Evolutionary conservation across 2,888 invertebrate genomes (phyloP).

Genomic region (Drosophila picticornis): DNA sequence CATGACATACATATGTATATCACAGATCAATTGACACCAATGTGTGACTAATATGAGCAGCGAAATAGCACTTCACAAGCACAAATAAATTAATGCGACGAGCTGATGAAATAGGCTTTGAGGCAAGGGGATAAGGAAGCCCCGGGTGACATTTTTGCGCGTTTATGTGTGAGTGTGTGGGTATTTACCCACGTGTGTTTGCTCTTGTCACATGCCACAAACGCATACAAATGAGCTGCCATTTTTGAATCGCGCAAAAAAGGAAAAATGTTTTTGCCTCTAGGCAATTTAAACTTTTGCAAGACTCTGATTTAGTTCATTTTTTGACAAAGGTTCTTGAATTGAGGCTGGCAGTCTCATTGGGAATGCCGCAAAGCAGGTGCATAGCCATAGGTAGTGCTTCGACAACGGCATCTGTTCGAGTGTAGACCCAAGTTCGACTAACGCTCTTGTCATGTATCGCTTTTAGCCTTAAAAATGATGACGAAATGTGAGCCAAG

Average conservation of each 20-base stretch:
- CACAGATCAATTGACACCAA: neutral
- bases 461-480: constrained; percentile 24
- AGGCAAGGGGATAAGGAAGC: neutral
- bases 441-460: neutral
- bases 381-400: neutral
- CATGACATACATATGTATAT: neutral
- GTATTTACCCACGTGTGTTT: constrained; percentile 14
- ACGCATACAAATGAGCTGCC: constrained; percentile 66
- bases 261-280: constrained; percentile 15
- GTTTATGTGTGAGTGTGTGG: constrained; percentile 2
- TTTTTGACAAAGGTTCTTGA: constrained; percentile 1
- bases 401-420: constrained; percentile 5
- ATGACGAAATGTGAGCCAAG: constrained; percentile 12
- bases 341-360: neutral
- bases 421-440: neutral
- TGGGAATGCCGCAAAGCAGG: neutral
- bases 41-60: constrained; percentile 28
- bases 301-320: constrained; percentile 33
- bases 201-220: constrained; percentile 46
- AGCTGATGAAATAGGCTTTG: neutral
- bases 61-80: constrained; percentile 24
- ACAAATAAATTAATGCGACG: constrained; percentile 43
- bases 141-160: constrained; percentile 3
- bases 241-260: constrained; percentile 45
- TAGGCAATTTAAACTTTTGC: constrained; percentile 46